Percentiles rank a stretch among this genome's conserved stretches.
phyloP scores from a whole-genome alignment of 2,888 invertebrate species.

The Liopterus haemorrhoidalis region DNA sequence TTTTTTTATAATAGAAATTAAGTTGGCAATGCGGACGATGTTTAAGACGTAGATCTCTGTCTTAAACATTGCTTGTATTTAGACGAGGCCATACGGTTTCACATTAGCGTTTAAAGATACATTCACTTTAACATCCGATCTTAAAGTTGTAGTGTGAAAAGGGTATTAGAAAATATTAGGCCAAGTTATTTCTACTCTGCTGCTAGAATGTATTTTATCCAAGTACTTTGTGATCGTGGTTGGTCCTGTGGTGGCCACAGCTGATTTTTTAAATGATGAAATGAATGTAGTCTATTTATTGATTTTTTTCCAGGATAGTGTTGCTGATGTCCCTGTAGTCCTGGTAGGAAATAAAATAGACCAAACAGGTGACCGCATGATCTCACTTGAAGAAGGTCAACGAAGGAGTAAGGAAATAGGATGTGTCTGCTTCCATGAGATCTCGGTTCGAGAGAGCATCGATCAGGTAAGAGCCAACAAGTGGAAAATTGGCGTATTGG shows the following conservation, averaged over 20 bases:
- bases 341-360: slow-evolving; percentile 80
- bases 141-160: too few relatives aligned
- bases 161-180: too few relatives aligned
- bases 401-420: slow-evolving; percentile 70
- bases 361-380: slow-evolving; percentile 73
- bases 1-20: too few relatives aligned
- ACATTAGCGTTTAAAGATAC: too few relatives aligned
- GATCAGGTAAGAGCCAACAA: slow-evolving; percentile 65
- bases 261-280: neutral
- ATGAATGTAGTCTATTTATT: neutral
- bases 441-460: slow-evolving; percentile 76
- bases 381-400: slow-evolving; percentile 68
- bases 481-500: neutral
- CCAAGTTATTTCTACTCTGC: too few relatives aligned
- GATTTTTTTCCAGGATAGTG: slow-evolving; percentile 49
- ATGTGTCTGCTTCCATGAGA: slow-evolving; percentile 78
- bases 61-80: too few relatives aligned
- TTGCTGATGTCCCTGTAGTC: slow-evolving; percentile 66
- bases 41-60: too few relatives aligned
- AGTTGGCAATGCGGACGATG: too few relatives aligned
- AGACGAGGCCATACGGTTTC: too few relatives aligned
- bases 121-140: too few relatives aligned
- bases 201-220: too few relatives aligned
- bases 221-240: too few relatives aligned
- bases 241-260: neutral